Evolutionary conservation across 1,140 invertebrate species (phyloP), one percentile per base, ranked within the genome.

Genomic region (Aradophagus sp.): DNA sequence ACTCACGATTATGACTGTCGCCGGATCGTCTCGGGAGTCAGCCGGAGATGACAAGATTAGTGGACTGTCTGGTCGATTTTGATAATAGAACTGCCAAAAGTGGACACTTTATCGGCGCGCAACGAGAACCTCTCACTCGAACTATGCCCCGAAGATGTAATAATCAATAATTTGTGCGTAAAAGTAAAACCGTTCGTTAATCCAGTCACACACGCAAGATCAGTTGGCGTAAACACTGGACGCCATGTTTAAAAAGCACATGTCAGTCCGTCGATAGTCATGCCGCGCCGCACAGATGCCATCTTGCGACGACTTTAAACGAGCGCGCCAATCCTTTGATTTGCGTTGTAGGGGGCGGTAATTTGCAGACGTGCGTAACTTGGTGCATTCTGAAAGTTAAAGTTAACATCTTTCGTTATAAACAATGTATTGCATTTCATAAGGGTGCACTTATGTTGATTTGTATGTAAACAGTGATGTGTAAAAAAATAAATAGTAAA

Each of bases 211-310:
- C 32, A 41, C n/a, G n/a, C 26, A 52, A 34, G 41, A 68, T 68
- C 63, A 68, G 63, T 68, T 68, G 63, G 63, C 20, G 45, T 67
- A 58, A 67, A 67, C 63, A 67, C 63, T 58, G 14, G 53, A 44
- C 63, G 63, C 63, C 63, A 58, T 67, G 34, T 67, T 67, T 36
- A 45, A 35, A 56, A 67, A 67, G 52, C 63, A 58, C 63, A 52
- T 67, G 63, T 58, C 63, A 67, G 52, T 14, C 34, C 5, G 39
- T 67, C 62, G 52, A 66, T 55, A 66, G 39, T 27, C 4, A 15
- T 17, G 36, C 48, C 23, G 47, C 26, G 32, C 31, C 12, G 36
- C 41, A 26, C 38, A n/a, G 35, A 17, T 16, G 45, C 50, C 52
- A 47, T 55, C 48, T 65, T 39, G 34, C 59, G 48, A 47, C n/a